Percentiles rank a stretch among this genome's conserved stretches.
phyloP scores from a whole-genome alignment of 2,797 vertebrate species.

The Phoeniculus purpureus region DNA sequence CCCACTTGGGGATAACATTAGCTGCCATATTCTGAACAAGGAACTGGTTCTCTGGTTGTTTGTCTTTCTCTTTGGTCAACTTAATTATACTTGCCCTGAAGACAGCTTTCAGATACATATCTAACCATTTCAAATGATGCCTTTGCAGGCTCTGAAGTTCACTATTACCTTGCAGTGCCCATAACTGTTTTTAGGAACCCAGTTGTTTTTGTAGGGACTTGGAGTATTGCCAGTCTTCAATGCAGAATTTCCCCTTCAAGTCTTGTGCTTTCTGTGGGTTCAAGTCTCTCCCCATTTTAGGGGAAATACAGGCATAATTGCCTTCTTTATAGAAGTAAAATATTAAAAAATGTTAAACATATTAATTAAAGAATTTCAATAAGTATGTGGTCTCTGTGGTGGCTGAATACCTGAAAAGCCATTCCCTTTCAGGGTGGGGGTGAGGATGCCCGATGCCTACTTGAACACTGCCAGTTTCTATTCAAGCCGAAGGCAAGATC shows the following conservation, averaged over 20 bases:
- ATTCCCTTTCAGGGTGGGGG: background rate
- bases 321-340: background rate
- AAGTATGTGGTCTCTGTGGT: background rate
- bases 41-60: background rate
- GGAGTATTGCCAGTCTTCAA: background rate
- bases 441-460: background rate
- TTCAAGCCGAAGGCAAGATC: background rate
- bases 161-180: background rate
- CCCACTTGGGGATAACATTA: background rate
- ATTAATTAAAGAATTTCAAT: background rate
- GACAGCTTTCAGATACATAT: background rate
- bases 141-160: background rate
- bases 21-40: background rate
- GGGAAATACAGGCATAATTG: background rate
- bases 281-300: background rate
- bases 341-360: background rate
- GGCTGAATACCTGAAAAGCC: background rate
- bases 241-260: background rate
- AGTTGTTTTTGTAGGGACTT: background rate
- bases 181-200: background rate
- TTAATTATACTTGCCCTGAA: constrained; percentile 15
- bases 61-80: background rate
- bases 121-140: background rate
- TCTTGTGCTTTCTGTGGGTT: background rate
- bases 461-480: background rate